Conservation (phyloP, 2,888 invertebrate species). For the Poecilobothrus nobilitatus region DNA sequence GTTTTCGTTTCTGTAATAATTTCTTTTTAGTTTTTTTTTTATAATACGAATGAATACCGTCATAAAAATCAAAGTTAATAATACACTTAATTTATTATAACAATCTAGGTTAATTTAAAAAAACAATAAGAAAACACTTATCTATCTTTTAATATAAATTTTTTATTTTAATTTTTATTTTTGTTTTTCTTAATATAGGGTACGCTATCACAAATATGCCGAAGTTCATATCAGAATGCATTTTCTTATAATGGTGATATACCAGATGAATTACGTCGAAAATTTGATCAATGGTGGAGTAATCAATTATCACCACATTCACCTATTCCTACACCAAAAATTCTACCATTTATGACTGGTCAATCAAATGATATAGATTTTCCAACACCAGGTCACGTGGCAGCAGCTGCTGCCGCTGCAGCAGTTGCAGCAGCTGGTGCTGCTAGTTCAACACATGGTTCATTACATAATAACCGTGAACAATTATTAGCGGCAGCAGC, state of each 20-base stretch:
- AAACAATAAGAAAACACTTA: too few relatives aligned
- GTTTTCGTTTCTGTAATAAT: too few relatives aligned
- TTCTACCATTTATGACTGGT: conserved; percentile 44
- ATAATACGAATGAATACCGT: not conserved
- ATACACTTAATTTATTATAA: not conserved
- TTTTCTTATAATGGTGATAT: conserved; percentile 63
- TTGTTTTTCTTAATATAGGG: conserved; percentile 47
- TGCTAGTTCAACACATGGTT: conserved; percentile 42
- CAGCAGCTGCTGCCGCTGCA: conserved; percentile 48
- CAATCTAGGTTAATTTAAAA: not conserved
- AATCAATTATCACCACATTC: conserved; percentile 59
- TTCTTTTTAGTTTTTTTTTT: not conserved
- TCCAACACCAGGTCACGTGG: conserved; percentile 35
- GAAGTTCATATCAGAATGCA: conserved; percentile 60
- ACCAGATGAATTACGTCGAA: conserved; percentile 73
- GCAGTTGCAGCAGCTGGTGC: conserved; percentile 47
- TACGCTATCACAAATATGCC: conserved; percentile 72
- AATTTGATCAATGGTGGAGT: conserved; percentile 89
- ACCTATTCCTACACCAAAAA: conserved; percentile 46
- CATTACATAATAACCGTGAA: conserved; percentile 34
- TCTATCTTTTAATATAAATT: too few relatives aligned
- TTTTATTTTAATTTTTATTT: not conserved
- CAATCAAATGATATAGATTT: conserved; percentile 39
- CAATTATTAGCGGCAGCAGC: conserved; percentile 21
- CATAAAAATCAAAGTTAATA: too few relatives aligned